These are phyloP conservation scores for Chlamydotis undulata DNA, from an alignment of 2,113 vertebrate genomes.

Conservation along the genomic window DNA sequence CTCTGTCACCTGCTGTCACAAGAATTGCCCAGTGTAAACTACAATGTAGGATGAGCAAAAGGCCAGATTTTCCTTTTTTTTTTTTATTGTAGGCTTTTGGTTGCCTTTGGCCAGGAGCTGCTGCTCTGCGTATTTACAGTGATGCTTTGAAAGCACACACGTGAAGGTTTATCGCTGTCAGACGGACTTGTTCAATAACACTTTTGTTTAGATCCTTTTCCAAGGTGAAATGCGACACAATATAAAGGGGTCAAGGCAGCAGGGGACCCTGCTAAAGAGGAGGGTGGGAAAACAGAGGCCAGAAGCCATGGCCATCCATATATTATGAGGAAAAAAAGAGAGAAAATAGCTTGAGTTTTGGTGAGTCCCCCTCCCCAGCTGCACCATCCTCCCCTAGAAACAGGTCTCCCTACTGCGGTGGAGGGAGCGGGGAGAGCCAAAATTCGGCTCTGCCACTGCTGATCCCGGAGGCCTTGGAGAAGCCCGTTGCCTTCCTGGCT, in stretches of 20 bases:
- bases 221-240: background rate
- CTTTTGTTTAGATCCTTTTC: background rate
- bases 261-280: background rate
- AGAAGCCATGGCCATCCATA: background rate
- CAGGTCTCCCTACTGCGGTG: rapidly evolving
- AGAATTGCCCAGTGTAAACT: rapidly evolving
- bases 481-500: background rate
- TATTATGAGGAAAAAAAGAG: background rate
- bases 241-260: background rate
- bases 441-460: no score
- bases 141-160: background rate
- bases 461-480: background rate
- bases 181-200: background rate
- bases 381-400: background rate
- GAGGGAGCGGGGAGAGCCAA: background rate
- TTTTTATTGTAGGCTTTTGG: background rate
- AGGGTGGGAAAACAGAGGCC: background rate
- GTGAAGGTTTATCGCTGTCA: background rate
- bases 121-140: background rate
- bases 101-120: background rate
- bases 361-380: background rate
- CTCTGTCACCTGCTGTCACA: background rate
- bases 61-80: rapidly evolving
- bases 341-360: background rate
- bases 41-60: background rate